Base-by-base conservation (phyloP, 2,797 vertebrate species). In the Cercopithecus diana region DNA sequence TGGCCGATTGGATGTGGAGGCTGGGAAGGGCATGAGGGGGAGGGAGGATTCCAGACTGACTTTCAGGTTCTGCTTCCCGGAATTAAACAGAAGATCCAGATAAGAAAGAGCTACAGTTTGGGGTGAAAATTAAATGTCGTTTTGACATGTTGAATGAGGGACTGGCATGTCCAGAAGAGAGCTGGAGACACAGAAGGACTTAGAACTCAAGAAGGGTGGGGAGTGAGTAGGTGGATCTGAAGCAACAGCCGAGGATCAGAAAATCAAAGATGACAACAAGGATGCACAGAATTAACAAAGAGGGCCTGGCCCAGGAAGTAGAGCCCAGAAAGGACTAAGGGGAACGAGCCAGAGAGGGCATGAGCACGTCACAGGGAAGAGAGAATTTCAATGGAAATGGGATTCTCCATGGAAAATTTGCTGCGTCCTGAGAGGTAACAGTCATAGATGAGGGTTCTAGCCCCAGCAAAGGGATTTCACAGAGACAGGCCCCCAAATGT, bases 71-170 rank as follows among this genome's bases (percentile, higher is more conserved):
- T 50, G 48, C 52, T 41, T 64, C 48, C 36, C 2, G 20, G 9
- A 36, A 33, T 5, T 2, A 72, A 43, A 90, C 4, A 30, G 43
- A 26, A 0, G 50, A 55, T 80, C 64, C 75, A 67, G 20, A 75
- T 19, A 86, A 19, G 33, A 22, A 67, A 9, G 81, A 70, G 36
- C 67, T 14, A 73, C 9, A 2, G 11, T 30, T 12, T 52, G 30
- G 76, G 76, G 36, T 26, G 76, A n/a, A 41, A 76, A 87, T 45
- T 41, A 80, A 43, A 67, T 28, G 39, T 26, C 19, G 33, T 50
- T 50, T 36, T 48, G 64, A n/a, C n/a, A 1, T 0, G 10, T 1
- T 19, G 61, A 72, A 10, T 0, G 1, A 90, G 36, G 45, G 39
- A 17, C 64, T 36, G 77, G 39, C 4, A 1, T 4, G 55, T 72